Evolutionary conservation across 2,113 vertebrate species (phyloP), one percentile per base, ranked within the genome.

Genomic region (Scartelaos histophorus): DNA sequence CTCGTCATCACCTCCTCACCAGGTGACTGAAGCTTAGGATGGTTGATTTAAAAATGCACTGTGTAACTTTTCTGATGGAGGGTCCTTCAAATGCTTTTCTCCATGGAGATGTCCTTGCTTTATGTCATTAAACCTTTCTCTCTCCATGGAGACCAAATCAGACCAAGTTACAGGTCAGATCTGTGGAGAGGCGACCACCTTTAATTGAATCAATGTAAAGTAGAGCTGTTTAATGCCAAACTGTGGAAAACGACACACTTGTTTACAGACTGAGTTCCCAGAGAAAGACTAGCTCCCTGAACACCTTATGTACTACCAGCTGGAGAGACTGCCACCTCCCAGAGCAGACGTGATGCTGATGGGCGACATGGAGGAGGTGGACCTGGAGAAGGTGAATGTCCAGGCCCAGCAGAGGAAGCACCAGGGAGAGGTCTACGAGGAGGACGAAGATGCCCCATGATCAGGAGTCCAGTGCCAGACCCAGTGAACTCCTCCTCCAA

Each of bases 291-390:
- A 96, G 96, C 95, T 99, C 9, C 90, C 96, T 15, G 87, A 86
- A 60, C 94, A 97, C 73, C 94, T 95, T 70, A 88, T 98, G 5
- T n/a, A n/a, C n/a, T 86, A 81, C 45, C 92, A 97, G 78, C 88
- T 99, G 69, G 98, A 99, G 81, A 85, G 91, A 65, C 75, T 98
- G n/a, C 95, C 98, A 53, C 98, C 95, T 1, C 89, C 93, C 0
- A 87, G 96, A 71, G 95, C 97, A 66, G 92, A 95, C 2, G 82
- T 95, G 21, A 93, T 94, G 89, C 11, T 97, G 9, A 90, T 95
- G 0, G 98, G 98, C 0, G 98, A 99, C 72, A 96, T 96, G 96
- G 97, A 99, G 74, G 95, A 97, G 75, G 96, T 95, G 5, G 95
- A 97, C 3, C 94, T 99, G 15, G 86, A 90, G 69, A 96, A 97